phyloP scores from a whole-genome alignment of 2,888 invertebrate genomes.

The Apoda limacodes region DNA sequence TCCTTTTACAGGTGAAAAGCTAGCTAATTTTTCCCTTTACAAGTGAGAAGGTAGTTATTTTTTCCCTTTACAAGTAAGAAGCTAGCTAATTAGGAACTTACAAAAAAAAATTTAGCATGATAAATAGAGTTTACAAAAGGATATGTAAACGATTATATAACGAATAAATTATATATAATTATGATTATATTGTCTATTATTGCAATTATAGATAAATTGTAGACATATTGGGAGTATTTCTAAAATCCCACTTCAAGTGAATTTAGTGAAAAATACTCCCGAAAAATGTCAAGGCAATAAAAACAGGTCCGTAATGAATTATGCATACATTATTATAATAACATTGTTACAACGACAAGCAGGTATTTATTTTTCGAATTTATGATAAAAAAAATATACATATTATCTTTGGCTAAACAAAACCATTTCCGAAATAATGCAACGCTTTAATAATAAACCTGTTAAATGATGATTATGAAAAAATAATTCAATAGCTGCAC shows the following conservation, averaged over 20 bases:
- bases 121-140: slow-evolving; percentile 51
- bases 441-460: slow-evolving; percentile 37
- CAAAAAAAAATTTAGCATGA: slow-evolving; percentile 57
- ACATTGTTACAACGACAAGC: slow-evolving; percentile 49
- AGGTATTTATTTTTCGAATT: too few species aligned
- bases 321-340: slow-evolving; percentile 45
- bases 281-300: slow-evolving; percentile 40
- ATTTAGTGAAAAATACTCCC: slow-evolving; percentile 51
- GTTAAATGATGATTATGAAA: slow-evolving; percentile 54
- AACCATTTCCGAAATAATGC: slow-evolving; percentile 44
- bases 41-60: too few species aligned
- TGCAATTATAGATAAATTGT: slow-evolving; percentile 25
- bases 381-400: slow-evolving; percentile 32
- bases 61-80: slow-evolving; percentile 46
- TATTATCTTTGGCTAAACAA: slow-evolving; percentile 61
- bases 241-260: slow-evolving; percentile 27
- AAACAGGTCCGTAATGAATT: slow-evolving; percentile 41
- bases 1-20: too few species aligned
- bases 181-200: slow-evolving; percentile 46
- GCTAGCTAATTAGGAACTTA: slow-evolving; percentile 69
- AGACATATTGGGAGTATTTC: slow-evolving; percentile 57
- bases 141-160: slow-evolving; percentile 42
- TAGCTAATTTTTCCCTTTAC: too few species aligned
- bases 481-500: slow-evolving; percentile 60
- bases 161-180: slow-evolving; percentile 62